Evolutionary conservation across 2,888 invertebrate genomes (phyloP), one percentile per base, ranked within the genome.

Genomic region (Eupithecia subfuscata): DNA sequence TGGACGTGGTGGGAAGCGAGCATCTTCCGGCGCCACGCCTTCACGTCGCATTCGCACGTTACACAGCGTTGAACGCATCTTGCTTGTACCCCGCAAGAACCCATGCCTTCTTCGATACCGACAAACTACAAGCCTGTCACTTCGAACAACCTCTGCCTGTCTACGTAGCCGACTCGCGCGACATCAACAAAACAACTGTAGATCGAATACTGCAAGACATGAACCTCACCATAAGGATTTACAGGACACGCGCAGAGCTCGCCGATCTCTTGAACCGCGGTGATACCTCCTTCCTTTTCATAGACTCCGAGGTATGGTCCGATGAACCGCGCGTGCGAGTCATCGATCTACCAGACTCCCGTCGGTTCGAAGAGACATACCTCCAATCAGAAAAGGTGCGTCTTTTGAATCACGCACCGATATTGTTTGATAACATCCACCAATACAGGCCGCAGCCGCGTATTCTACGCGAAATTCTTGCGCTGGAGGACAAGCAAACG

Each of bases 301-400:
- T 87, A 34, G 88, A 88, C 80, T 85, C 85, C 73, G 79, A 84
- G 37, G 69, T 87, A 43, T 87, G 85, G 86, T 45, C 16, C 45
- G 72, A 75, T 75, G 72, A 72, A 70, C 63, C 67, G 40, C 16
- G 12, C 48, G 73, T 72, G 65, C 30, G 43, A 11, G 65, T 52
- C 22, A 64, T 73, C 52, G 68, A 52, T 30, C 16, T 18, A 9
- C 30, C 16, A 2, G 30, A 69, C 37, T 34, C 60, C 40, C 0
- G 11, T 34, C 18, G 64, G 30, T 64, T 9, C 48, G 34, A n/a
- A 60, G 25, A 6, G 34, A 16, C 2, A 30, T 25, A 25, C 8
- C 25, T 71, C 67, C 45, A 68, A 45, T 34, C 71, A 12, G 64
- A 64, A 48, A 60, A 73, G 1, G 48, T 2, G 22, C 22, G 14